Conservation (phyloP, 1,140 invertebrate genomes). For the Drosophila micromelanica region DNA sequence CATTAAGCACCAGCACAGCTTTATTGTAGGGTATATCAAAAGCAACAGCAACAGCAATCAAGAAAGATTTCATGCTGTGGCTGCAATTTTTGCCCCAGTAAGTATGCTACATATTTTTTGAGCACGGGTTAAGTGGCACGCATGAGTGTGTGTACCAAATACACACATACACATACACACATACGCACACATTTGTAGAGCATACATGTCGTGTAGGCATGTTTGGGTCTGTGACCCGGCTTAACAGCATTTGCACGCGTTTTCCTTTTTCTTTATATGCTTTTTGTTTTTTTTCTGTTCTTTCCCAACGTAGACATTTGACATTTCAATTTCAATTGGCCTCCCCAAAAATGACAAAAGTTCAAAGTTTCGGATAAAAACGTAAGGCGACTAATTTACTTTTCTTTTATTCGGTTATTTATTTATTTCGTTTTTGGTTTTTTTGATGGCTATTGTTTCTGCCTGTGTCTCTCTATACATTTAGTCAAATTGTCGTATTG, state of each 20-base stretch:
- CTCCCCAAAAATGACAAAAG: slow-evolving; percentile 22
- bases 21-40: slow-evolving; percentile 15
- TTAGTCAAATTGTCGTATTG: slow-evolving; percentile 65
- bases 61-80: slow-evolving; percentile 57
- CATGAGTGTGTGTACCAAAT: slow-evolving; percentile 13
- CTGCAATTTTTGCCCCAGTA: slow-evolving; percentile 76
- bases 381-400: slow-evolving; percentile 19
- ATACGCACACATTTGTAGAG: not conserved
- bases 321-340: slow-evolving; percentile 72
- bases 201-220: not conserved
- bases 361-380: slow-evolving; percentile 32
- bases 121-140: slow-evolving; percentile 66
- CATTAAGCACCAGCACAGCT: not conserved
- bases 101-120: slow-evolving; percentile 70
- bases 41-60: slow-evolving; percentile 31
- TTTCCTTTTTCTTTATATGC: slow-evolving; percentile 12
- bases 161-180: not conserved
- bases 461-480: slow-evolving; percentile 33
- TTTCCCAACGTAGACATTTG: slow-evolving; percentile 52
- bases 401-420: slow-evolving; percentile 14
- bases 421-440: slow-evolving; percentile 19
- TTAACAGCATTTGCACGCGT: slow-evolving; percentile 48
- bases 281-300: not conserved
- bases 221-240: slow-evolving; percentile 42
- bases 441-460: not conserved